A percentile compares a stretch with the other conserved stretches of the same genome.
Evolutionary conservation across 2,888 invertebrate species (phyloP).

Genomic region (Microplitis deprimator): DNA sequence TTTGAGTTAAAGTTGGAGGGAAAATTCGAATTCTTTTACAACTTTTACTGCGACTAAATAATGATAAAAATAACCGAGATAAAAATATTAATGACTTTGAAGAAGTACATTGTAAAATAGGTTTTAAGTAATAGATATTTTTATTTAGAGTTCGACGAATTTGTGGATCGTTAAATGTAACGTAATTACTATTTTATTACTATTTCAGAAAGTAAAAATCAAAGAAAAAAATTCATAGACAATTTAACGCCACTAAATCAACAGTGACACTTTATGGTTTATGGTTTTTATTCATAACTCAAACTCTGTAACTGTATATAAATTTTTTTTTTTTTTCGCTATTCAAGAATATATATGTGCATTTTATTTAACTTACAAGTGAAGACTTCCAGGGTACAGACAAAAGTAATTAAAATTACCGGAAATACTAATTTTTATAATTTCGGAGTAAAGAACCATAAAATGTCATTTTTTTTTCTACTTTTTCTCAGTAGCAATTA

Average conservation of each 20-base stretch:
- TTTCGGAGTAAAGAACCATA: conserved; percentile 18
- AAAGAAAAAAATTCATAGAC: neutral
- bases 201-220: neutral
- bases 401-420: conserved; percentile 27
- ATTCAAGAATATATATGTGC: too few relatives aligned
- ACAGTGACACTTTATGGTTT: neutral
- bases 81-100: too few relatives aligned
- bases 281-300: neutral
- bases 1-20: too few relatives aligned
- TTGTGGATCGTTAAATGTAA: neutral
- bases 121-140: neutral
- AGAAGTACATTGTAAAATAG: neutral
- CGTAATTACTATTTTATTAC: neutral
- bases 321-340: too few relatives aligned
- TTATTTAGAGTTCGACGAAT: neutral
- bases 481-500: conserved; percentile 1
- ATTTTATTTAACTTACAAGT: neutral
- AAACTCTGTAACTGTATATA: neutral
- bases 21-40: too few relatives aligned
- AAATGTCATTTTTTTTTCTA: neutral
- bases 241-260: neutral
- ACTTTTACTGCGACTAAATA: too few relatives aligned
- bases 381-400: neutral
- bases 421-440: conserved; percentile 28
- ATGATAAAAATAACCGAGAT: too few relatives aligned